Base-by-base conservation (phyloP, 1,140 invertebrate genomes). In the Drosophila orena region DNA sequence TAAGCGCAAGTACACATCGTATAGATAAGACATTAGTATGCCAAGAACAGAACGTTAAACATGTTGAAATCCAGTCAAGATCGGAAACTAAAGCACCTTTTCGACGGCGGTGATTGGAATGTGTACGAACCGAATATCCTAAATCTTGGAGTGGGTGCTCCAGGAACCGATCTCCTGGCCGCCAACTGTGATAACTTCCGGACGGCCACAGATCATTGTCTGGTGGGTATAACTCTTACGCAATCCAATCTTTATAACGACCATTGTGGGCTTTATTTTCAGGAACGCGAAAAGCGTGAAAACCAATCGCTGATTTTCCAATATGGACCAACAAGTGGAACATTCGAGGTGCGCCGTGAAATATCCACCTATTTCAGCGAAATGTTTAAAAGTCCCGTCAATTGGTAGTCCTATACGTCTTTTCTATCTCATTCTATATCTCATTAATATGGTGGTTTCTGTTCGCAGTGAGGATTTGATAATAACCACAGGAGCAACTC, bases 401-500 rank as follows among this genome's bases (percentile, higher is more conserved):
- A 91, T 20, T 91, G 86, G 92, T 93, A 49, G 71, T 11, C 10
- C 3, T 22, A 15, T 78, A 10, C 20, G 22, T 46, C 30, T 77
- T 3, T 37, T 20, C 34, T 42, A 56, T 7, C 44, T 34, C 17
- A 10, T 4, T 15, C 15, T 1, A 46, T 69, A 56, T 40, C n/a
- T 10, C 3, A 30, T 57, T 70, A 20, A 11, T 40, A 22, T 35
- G 12, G 50, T 58, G 17, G 30, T 38, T 38, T 38, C 49, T n/a
- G 27, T 81, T 86, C 75, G 52, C 30, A 94, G 95, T 77, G 93
- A 94, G 74, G 90, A 95, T 74, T 80, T 96, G 24, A 93, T 96
- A 54, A 90, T 95, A 2, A 95, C 95, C 1, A 94, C 94, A 50
- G 95, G 95, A 2, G 95, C 95, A 3, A 93, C 94, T 0, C 93